phyloP scores from a whole-genome alignment of 1,140 invertebrate species.

The Helicoverpa zea region DNA sequence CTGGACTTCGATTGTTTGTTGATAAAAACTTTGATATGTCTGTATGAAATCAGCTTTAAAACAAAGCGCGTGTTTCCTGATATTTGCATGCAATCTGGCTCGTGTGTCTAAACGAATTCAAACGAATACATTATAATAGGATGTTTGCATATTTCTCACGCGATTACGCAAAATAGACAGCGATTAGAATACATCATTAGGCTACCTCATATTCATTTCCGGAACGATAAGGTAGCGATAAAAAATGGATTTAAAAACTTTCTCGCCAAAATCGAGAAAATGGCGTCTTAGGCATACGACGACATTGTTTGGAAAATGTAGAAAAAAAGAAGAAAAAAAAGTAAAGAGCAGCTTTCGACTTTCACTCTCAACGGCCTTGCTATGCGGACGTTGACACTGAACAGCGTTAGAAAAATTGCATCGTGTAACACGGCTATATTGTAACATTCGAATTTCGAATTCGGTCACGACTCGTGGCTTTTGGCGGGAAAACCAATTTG shows the following conservation, averaged over 20 bases:
- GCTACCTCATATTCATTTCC: background rate
- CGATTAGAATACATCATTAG: conserved; percentile 12
- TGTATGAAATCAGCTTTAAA: too few relatives aligned
- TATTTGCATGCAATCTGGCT: background rate
- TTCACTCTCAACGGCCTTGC: conserved; percentile 65
- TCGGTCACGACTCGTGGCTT: conserved; percentile 55
- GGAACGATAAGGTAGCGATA: background rate
- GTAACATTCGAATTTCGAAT: conserved; percentile 57
- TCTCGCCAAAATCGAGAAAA: conserved; percentile 33
- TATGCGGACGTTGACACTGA: conserved; percentile 61
- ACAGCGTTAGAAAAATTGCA: conserved; percentile 60
- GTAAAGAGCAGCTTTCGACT: conserved; percentile 65
- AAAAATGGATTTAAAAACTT: conserved; percentile 18
- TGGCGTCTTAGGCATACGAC: background rate
- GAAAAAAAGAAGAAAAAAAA: conserved; percentile 60
- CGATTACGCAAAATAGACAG: conserved; percentile 49
- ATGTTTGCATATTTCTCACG: conserved; percentile 48
- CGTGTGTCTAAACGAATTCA: conserved; percentile 2
- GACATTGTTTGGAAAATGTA: conserved; percentile 52
- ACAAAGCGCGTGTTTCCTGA: background rate
- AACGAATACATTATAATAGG: conserved; percentile 17
- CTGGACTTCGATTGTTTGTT: too few relatives aligned
- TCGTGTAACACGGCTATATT: conserved; percentile 39
- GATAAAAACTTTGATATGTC: too few relatives aligned
- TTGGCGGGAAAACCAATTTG: conserved; percentile 52